Evolutionary conservation across 1,140 invertebrate genomes (phyloP).

Genomic region (Charaxes varanes): DNA sequence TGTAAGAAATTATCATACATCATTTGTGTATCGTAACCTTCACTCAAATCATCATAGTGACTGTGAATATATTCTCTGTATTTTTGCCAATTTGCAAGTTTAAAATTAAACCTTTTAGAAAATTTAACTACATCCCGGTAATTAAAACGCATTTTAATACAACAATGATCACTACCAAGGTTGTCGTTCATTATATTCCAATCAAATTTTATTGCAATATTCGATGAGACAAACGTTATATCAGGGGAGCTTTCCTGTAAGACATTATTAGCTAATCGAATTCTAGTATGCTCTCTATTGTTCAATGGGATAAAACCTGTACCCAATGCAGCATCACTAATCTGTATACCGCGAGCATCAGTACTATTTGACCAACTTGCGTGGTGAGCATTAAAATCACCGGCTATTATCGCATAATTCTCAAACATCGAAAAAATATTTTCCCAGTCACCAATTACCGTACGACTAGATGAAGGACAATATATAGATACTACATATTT

Average conservation of each 20-base stretch:
- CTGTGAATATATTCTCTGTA: slow-evolving; percentile 10
- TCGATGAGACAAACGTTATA: too few relatives aligned
- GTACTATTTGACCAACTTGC: slow-evolving; percentile 11
- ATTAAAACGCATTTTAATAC: too few relatives aligned
- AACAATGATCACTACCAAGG: too few relatives aligned
- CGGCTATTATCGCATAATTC: slow-evolving; percentile 12
- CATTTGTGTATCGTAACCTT: slow-evolving; percentile 10
- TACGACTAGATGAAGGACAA: background rate
- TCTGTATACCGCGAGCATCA: slow-evolving; percentile 8
- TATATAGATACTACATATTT: background rate
- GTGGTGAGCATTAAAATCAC: slow-evolving; percentile 19
- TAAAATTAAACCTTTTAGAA: too few relatives aligned
- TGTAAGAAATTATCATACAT: slow-evolving; percentile 20
- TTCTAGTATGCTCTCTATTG: slow-evolving; percentile 11
- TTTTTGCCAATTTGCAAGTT: slow-evolving; percentile 18
- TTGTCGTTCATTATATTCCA: too few relatives aligned
- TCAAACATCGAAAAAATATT: slow-evolving; percentile 18
- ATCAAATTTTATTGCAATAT: too few relatives aligned
- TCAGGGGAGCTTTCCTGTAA: too few relatives aligned
- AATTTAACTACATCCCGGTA: too few relatives aligned
- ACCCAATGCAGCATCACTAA: slow-evolving; percentile 6
- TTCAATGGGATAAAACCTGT: slow-evolving; percentile 9
- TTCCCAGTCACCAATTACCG: slow-evolving; percentile 17
- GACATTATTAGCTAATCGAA: slow-evolving; percentile 15
- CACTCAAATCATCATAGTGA: background rate